phyloP scores from a whole-genome alignment of 2,113 vertebrate genomes.

The Strix uralensis region DNA sequence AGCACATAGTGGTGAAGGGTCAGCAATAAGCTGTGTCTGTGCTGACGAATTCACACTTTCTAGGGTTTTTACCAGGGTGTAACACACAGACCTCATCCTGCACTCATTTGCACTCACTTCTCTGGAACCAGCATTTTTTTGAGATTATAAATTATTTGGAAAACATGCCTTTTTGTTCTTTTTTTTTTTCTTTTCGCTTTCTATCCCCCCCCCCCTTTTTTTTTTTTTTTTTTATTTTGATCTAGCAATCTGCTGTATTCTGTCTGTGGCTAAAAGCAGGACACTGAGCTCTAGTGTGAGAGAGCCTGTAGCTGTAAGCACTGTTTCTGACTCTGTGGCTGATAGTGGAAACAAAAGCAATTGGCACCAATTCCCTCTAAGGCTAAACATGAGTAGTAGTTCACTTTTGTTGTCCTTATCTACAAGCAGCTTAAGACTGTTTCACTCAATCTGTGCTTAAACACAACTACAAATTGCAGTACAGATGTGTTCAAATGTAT shows the following conservation, averaged over 20 bases:
- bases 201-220: too few species aligned
- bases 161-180: accelerated
- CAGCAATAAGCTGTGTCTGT: not conserved
- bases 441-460: not conserved
- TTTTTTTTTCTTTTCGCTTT: accelerated
- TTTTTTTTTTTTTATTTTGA: not conserved
- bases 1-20: not conserved
- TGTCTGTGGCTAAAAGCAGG: not conserved
- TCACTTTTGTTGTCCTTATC: not conserved
- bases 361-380: not conserved
- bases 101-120: not conserved
- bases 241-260: not conserved
- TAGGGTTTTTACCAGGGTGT: not conserved
- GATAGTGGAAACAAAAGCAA: not conserved
- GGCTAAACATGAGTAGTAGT: not conserved
- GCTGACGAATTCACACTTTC: not conserved
- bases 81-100: not conserved
- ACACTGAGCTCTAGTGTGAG: not conserved
- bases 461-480: not conserved
- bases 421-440: not conserved
- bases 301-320: not conserved
- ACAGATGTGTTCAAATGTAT: not conserved
- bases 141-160: not conserved
- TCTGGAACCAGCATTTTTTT: accelerated
- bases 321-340: not conserved